These are phyloP conservation scores for Laticauda colubrina DNA, from an alignment of 2,113 vertebrate species.

Conservation along the genomic window DNA sequence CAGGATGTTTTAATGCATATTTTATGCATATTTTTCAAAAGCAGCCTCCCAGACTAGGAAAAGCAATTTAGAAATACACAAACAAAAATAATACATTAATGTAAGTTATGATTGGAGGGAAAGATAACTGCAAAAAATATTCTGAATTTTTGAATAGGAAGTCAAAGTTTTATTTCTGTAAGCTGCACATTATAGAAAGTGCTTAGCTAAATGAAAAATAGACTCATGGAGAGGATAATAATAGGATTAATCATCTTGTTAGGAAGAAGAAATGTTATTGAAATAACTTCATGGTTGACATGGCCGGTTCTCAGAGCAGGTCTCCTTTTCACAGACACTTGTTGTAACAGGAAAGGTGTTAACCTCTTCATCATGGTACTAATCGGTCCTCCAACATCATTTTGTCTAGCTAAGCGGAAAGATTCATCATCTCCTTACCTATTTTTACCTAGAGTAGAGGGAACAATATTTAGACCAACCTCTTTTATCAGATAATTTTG, in stretches of 20 bases:
- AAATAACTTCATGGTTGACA: slow-evolving; percentile 66
- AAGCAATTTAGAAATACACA: background rate
- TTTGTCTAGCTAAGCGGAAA: slow-evolving; percentile 62
- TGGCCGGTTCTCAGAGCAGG: slow-evolving; percentile 59
- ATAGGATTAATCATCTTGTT: slow-evolving; percentile 65
- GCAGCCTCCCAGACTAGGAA: background rate
- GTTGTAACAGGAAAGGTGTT: slow-evolving; percentile 66
- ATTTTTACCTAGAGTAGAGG: slow-evolving; percentile 52
- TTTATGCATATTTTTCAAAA: background rate
- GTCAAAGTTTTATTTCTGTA: slow-evolving; percentile 58
- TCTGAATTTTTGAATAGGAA: slow-evolving; percentile 21
- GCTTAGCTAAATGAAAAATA: slow-evolving; percentile 55
- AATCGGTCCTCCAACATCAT: slow-evolving; percentile 68
- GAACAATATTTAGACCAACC: slow-evolving; percentile 51
- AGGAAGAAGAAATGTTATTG: slow-evolving; percentile 54
- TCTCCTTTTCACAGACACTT: slow-evolving; percentile 66
- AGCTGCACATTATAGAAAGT: slow-evolving; percentile 59
- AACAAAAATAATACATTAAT: slow-evolving; percentile 2
- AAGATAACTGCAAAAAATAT: background rate
- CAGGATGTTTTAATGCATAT: background rate
- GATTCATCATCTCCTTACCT: slow-evolving; percentile 52
- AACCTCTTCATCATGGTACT: slow-evolving; percentile 68
- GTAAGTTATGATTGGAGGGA: slow-evolving; percentile 1
- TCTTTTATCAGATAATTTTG: slow-evolving; percentile 54
- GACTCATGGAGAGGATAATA: slow-evolving; percentile 54